Evolutionary conservation across 1,140 invertebrate species (phyloP).

Genomic region (Aricia agestis): DNA sequence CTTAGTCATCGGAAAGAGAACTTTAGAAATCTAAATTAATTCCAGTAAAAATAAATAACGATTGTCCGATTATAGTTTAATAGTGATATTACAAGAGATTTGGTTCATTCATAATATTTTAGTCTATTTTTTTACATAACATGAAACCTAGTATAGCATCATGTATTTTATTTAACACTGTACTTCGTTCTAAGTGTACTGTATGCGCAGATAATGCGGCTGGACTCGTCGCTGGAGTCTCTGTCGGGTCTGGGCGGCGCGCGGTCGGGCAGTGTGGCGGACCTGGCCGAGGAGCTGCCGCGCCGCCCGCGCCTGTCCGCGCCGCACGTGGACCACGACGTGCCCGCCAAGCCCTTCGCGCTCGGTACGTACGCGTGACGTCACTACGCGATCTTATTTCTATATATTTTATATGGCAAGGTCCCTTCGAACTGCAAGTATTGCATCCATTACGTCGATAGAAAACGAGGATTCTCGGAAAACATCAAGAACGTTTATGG

Average conservation of each 20-base stretch:
- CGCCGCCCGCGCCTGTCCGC: slow-evolving; percentile 65
- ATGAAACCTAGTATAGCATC: too few species aligned
- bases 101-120: too few species aligned
- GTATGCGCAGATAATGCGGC: slow-evolving; percentile 82
- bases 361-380: slow-evolving; percentile 79
- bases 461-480: too few species aligned
- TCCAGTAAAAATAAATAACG: not conserved
- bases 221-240: slow-evolving; percentile 86
- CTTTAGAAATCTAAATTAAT: not conserved
- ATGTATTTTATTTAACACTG: too few species aligned
- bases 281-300: slow-evolving; percentile 81
- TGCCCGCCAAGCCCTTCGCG: slow-evolving; percentile 85
- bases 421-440: not conserved
- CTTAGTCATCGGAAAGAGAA: not conserved
- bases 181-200: not conserved
- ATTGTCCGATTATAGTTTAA: too few species aligned
- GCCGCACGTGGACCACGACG: slow-evolving; percentile 70
- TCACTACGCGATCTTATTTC: not conserved
- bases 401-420: not conserved
- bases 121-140: too few species aligned
- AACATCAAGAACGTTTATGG: too few species aligned
- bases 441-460: not conserved
- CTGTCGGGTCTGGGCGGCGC: slow-evolving; percentile 78
- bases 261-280: slow-evolving; percentile 89
- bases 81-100: too few species aligned